Evolutionary conservation across 2,888 invertebrate genomes (phyloP).

Genomic region (Aspidapion aeneum): DNA sequence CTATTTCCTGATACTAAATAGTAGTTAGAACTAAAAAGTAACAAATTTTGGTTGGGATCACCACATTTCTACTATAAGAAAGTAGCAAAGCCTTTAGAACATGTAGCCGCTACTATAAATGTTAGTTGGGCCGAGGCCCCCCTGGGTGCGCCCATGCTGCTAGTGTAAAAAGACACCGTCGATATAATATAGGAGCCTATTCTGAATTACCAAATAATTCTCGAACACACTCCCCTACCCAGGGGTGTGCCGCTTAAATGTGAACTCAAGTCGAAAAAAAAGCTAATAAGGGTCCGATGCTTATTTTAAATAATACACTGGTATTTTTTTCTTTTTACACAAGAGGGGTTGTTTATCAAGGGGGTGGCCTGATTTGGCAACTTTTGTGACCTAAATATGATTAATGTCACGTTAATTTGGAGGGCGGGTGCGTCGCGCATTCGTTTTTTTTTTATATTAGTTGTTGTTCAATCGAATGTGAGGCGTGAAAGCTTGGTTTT

Average conservation of each 20-base stretch:
- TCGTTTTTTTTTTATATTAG: slow-evolving; percentile 22
- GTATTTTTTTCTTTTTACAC: slow-evolving; percentile 41
- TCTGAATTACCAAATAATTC: too few relatives aligned
- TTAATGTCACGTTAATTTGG: slow-evolving; percentile 46
- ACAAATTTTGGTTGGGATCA: too few relatives aligned
- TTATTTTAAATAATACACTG: slow-evolving; percentile 46
- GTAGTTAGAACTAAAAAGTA: too few relatives aligned
- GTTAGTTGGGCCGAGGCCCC: too few relatives aligned
- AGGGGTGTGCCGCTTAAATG: slow-evolving; percentile 10
- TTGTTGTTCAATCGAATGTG: slow-evolving; percentile 18
- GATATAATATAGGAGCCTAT: too few relatives aligned
- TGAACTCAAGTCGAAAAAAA: slow-evolving; percentile 24
- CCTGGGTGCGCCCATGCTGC: too few relatives aligned
- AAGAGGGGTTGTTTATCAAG: slow-evolving; percentile 33
- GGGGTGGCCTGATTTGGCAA: slow-evolving; percentile 36
- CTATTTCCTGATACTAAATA: too few relatives aligned
- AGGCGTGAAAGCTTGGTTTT: slow-evolving; percentile 25
- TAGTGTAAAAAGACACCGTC: too few relatives aligned
- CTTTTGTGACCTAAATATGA: slow-evolving; percentile 45
- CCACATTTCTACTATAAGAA: too few relatives aligned
- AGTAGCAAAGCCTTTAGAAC: too few relatives aligned
- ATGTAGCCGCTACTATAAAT: too few relatives aligned
- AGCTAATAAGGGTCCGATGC: slow-evolving; percentile 33
- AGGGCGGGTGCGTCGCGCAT: slow-evolving; percentile 43
- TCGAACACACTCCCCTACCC: not conserved